These are phyloP conservation scores for Geopemphigus sp. DNA, from an alignment of 1,140 invertebrate genomes.

Conservation along the genomic window DNA sequence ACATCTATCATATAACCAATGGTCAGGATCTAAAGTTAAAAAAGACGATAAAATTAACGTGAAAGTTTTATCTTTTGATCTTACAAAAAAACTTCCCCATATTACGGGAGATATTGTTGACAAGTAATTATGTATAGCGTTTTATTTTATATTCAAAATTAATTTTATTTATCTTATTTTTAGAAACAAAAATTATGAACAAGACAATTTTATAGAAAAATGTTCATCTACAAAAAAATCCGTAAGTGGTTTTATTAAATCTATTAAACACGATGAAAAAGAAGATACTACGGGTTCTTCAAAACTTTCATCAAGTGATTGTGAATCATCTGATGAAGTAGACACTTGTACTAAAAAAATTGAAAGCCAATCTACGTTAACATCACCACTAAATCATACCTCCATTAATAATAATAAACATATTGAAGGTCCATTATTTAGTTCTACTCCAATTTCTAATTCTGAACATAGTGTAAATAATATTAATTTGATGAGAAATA, in stretches of 20 bases:
- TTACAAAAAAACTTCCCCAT: slow-evolving; percentile 41
- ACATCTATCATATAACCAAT: background rate
- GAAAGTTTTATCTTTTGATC: slow-evolving; percentile 34
- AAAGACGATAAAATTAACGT: slow-evolving; percentile 32
- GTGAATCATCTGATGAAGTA: slow-evolving; percentile 6
- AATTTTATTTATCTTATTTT: background rate
- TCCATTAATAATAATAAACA: background rate
- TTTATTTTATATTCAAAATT: background rate
- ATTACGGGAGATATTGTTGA: slow-evolving; percentile 34
- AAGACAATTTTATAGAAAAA: background rate
- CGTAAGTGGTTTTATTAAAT: background rate
- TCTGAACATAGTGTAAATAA: slow-evolving; percentile 11
- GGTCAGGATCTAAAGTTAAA: slow-evolving; percentile 32
- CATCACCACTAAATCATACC: background rate
- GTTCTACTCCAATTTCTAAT: slow-evolving; percentile 27
- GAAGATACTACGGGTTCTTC: background rate
- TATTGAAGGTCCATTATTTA: slow-evolving; percentile 17
- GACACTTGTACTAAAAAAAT: background rate
- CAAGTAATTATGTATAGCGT: slow-evolving; percentile 18
- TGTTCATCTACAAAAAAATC: background rate
- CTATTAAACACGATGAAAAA: background rate
- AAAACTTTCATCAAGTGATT: background rate
- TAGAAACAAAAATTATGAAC: background rate
- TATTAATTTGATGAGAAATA: slow-evolving; percentile 3
- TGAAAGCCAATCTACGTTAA: background rate